Percentiles rank a stretch among this genome's conserved stretches.
phyloP scores from a whole-genome alignment of 2,113 vertebrate genomes.

The Sapajus apella region DNA sequence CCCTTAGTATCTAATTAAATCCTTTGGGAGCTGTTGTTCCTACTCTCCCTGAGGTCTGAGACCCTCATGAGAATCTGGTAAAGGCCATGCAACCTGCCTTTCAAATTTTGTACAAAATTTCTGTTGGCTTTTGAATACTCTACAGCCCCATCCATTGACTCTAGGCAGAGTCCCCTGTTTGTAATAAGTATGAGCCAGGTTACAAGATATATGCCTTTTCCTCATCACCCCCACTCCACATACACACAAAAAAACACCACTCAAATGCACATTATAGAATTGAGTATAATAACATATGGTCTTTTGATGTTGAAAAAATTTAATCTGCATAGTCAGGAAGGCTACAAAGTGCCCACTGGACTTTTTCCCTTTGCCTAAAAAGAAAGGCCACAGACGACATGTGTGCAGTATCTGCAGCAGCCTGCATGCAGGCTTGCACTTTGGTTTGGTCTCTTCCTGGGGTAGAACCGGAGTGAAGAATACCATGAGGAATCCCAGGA shows the following conservation, averaged over 20 bases:
- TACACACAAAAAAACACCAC: no score
- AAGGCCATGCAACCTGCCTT: not conserved
- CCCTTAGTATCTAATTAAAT: not conserved
- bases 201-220: not conserved
- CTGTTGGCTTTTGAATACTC: not conserved
- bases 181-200: not conserved
- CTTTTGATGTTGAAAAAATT: not conserved
- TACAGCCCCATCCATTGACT: not conserved
- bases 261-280: not conserved
- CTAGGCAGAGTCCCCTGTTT: not conserved
- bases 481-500: not conserved
- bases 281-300: not conserved
- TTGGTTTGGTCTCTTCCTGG: not conserved
- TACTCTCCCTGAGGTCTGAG: not conserved
- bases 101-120: not conserved
- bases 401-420: not conserved
- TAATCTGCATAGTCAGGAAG: not conserved
- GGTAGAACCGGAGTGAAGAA: not conserved
- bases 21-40: not conserved
- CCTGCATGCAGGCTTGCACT: accelerated
- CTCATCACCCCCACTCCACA: not conserved
- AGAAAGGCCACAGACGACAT: not conserved
- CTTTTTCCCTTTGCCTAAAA: not conserved
- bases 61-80: not conserved
- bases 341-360: not conserved